Base-by-base conservation (phyloP, 2,888 invertebrate species). In the Hirtodrosophila histrioides region DNA sequence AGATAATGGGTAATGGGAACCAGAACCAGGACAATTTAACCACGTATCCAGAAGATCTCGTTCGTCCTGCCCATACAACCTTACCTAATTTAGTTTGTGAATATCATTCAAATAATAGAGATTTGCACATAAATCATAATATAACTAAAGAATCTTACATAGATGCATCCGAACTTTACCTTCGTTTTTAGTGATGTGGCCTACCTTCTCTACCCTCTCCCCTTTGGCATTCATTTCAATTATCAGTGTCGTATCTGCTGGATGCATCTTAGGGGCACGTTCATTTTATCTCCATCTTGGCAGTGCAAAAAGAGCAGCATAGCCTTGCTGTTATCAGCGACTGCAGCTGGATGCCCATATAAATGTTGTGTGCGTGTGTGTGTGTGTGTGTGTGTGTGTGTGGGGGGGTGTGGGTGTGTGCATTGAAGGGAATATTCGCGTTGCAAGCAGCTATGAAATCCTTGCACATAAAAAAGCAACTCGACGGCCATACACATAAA, bases 381-480 rank as follows among this genome's bases (percentile, higher is more conserved):
- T 45, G 29, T 50, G 35, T 12, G 10, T 24, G 11, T n/a, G 33
- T 29, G 12, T 37, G 46, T 43, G 43, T 40, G 23, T 45, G 24
- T 45, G 58, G 29, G 46, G n/a, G 36, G 36, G 49, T 31, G 40
- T 29, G 33, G 6, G 49, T 27, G 44, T 11, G 11, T 44, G 31
- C 29, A 27, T 24, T 40, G 17, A 48, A 63, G 58, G 37, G 50
- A 65, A 50, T 50, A 75, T 60, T 56, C 71, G 45, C 70, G 36
- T 43, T 56, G 65, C 49, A 43, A 41, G 63, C 35, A 58, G 44
- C 68, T 37, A 61, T 44, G 35, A 65, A 82, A 82, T 86, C 66
- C 69, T 79, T 45, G 62, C 55, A 77, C 70, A 74, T 83, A 82
- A 83, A 80, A 75, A 70, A 58, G 50, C 56, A 68, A 39, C 50